Base-by-base conservation (phyloP, 2,797 vertebrate genomes). In the Macroramphosus scolopax region DNA sequence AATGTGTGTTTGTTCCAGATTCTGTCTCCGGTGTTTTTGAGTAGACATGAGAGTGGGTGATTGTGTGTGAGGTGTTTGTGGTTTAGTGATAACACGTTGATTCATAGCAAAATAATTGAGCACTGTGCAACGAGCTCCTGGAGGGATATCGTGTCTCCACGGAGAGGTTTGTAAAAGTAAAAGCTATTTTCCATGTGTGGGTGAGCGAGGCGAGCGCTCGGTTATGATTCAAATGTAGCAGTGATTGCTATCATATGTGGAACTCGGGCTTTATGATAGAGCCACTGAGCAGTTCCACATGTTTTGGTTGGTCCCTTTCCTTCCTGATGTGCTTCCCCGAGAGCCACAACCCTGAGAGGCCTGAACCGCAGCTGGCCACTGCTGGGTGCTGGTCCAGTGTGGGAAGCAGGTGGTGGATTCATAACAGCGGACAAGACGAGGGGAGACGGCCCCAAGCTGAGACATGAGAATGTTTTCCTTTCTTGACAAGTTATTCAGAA, bases 361-460 rank as follows among this genome's bases (percentile, higher is more conserved):
- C 34, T 34, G 51, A 42, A 67, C 58, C 55, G 68, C 62, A 62
- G 57, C 50, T 53, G 55, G 51, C 26, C 67, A 48, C 68, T 46
- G 56, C 60, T 60, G 72, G 45, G 58, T 67, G n/a, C n/a, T 46
- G 40, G 34, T 61, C 60, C 37, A 60, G 40, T 12, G 31, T 34
- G 53, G 34, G 50, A 66, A 68, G 73, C 78, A 80, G 72, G 81
- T 72, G 78, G 47, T 64, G 51, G 34, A 68, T 49, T 78, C 64
- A 63, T n/a, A n/a, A n/a, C 51, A 78, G 48, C 17, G 45, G 51
- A 48, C 56, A 46, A 54, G 47, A 37, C 10, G 26, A 39, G 37
- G 15, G 42, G 28, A 38, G 61, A 12, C 0, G 9, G 3, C 39
- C 28, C 1, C 33, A 45, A 41, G 43, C 52, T 20, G 44, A 53